Conservation (phyloP, 2,797 vertebrate genomes). For the Sebastes miniatus region DNA sequence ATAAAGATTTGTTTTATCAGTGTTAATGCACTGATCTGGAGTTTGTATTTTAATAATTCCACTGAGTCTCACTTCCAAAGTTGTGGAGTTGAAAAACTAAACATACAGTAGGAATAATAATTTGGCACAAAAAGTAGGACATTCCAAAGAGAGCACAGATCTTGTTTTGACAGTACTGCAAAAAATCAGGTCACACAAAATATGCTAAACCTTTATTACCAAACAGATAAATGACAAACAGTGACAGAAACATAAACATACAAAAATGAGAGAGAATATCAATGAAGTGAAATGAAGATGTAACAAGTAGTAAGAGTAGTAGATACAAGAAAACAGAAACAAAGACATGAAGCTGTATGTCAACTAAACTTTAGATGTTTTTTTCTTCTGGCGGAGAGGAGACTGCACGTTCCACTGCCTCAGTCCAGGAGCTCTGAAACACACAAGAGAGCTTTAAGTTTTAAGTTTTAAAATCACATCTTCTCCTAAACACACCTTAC, state of each 20-base stretch:
- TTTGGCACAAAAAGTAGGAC: no score
- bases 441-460: background rate
- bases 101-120: no score
- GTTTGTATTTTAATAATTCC: no score
- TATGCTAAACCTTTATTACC: background rate
- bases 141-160: no score
- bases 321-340: background rate
- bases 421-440: slow-evolving; percentile 54
- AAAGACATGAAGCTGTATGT: background rate
- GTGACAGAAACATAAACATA: background rate
- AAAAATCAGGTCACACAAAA: no score
- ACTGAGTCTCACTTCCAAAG: no score
- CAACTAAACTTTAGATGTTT: background rate
- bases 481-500: background rate
- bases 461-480: background rate
- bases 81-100: no score
- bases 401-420: slow-evolving; percentile 79
- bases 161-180: no score
- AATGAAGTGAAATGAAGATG: background rate
- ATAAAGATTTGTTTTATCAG: no score
- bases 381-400: slow-evolving; percentile 64
- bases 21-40: no score
- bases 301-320: background rate
- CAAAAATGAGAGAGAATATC: background rate
- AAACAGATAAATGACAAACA: background rate